Evolutionary conservation across 1,140 invertebrate genomes (phyloP).

Genomic region (Aphaenogaster floridana): DNA sequence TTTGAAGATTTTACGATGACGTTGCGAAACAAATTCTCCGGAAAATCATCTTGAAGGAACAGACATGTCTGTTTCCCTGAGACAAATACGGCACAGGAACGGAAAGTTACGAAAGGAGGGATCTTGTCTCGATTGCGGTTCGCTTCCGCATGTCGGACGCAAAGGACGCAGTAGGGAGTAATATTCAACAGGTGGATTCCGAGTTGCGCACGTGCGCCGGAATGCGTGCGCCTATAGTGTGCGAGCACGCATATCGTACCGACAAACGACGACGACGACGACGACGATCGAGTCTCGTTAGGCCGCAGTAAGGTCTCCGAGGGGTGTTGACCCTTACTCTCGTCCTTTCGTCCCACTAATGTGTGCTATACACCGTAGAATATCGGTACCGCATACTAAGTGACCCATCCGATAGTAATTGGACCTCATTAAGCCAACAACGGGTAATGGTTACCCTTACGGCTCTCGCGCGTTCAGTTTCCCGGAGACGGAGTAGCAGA

Average conservation of each 20-base stretch:
- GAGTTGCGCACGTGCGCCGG: constrained; percentile 61
- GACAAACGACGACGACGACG: constrained; percentile 41
- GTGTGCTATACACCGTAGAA: constrained; percentile 73
- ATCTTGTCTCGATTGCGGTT: constrained; percentile 9
- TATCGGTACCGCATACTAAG: constrained; percentile 80
- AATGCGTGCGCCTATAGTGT: background rate
- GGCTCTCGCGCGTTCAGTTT: constrained; percentile 57
- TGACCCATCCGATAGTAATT: constrained; percentile 83
- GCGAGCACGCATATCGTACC: constrained; percentile 43
- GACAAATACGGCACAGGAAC: background rate
- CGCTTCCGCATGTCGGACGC: constrained; percentile 40
- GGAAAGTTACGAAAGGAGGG: constrained; percentile 1
- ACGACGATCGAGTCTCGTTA: constrained; percentile 68
- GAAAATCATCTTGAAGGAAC: background rate
- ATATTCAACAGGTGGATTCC: constrained; percentile 73
- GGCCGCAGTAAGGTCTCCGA: constrained; percentile 46
- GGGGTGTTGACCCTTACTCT: constrained; percentile 81
- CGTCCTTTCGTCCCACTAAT: constrained; percentile 74
- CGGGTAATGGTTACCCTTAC: constrained; percentile 69
- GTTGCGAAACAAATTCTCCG: background rate
- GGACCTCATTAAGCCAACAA: constrained; percentile 82
- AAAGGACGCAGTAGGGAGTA: constrained; percentile 57
- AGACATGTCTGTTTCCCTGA: background rate
- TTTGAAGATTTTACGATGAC: background rate
- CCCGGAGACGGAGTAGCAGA: constrained; percentile 65